Base-by-base conservation (phyloP, 2,797 vertebrate species). In the Melanotaenia trifasciata region DNA sequence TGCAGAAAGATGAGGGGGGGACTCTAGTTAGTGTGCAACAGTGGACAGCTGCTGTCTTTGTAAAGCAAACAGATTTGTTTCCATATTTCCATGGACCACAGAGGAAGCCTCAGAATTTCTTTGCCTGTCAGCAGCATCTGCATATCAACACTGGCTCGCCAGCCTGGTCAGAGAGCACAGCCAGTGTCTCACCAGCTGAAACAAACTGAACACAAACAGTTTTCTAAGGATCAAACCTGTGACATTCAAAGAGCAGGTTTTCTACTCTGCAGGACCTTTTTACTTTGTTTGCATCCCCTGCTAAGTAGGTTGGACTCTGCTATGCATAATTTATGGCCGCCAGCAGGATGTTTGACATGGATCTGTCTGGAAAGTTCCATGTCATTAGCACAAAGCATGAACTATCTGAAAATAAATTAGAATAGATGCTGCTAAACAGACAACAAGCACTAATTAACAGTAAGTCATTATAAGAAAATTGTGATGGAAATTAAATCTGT, bases 371-470 rank as follows among this genome's bases (percentile, higher is more conserved):
- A 84, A 83, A 83, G 68, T 84, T 89, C 79, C 83, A 67, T 81
- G 77, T 82, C 77, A 89, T 88, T 88, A 84, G 70, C 64, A 20
- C 59, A 80, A 82, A 85, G 80, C 68, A 51, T 76, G 83, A 81
- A 84, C 80, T 86, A 69, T 85, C 64, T 87, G 79, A 86, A 76
- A 73, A 74, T 3, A 83, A 87, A 87, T 81, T 77, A 82, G 68
- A 84, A 79, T 57, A 58, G 77, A 73, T 72, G 79, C 81, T 60
- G 80, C 79, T 58, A 43, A 66, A 81, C 38, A 65, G 74, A 68
- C 84, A 90, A 81, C 82, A 77, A 79, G 78, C 61, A 1, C 64
- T 84, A 90, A 89, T 91, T 88, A 89, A 81, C 74, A 71, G 64
- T 81, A 67, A 60, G 81, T 83, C 79, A 80, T 84, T 61, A 78